These are phyloP conservation scores for Bradysia coprophila DNA, from an alignment of 1,140 invertebrate genomes.

Conservation along the genomic window DNA sequence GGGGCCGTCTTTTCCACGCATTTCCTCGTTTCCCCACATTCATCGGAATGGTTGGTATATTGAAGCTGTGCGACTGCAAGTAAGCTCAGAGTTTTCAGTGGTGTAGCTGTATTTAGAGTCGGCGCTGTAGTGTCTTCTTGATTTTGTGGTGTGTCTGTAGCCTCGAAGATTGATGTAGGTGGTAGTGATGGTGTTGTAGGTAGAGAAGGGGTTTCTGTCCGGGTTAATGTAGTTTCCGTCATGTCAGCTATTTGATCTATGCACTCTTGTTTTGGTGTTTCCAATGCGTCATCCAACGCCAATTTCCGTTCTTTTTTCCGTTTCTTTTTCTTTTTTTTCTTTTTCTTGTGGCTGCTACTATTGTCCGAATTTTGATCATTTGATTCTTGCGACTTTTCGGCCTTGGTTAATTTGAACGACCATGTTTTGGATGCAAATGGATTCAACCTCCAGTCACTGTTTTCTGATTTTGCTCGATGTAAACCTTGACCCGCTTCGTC, in stretches of 20 bases:
- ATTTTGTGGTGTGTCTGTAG: too few relatives aligned
- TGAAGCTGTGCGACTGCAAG: conserved; percentile 34
- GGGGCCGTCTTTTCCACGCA: conserved; percentile 10
- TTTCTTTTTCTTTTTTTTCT: conserved; percentile 1
- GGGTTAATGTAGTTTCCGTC: neutral
- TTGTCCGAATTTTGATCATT: too few relatives aligned
- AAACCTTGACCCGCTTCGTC: neutral
- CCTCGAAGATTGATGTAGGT: too few relatives aligned
- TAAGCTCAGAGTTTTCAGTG: conserved; percentile 33
- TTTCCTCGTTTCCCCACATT: conserved; percentile 27
- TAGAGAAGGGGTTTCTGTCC: neutral
- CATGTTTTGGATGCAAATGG: neutral
- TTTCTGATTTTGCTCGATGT: neutral
- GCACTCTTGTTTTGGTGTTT: neutral
- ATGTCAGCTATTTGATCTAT: neutral
- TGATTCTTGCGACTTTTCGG: too few relatives aligned
- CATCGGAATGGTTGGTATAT: too few relatives aligned
- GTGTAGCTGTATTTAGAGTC: conserved; percentile 10
- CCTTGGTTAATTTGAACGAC: too few relatives aligned
- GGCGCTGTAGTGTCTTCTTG: neutral
- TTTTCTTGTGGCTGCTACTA: neutral
- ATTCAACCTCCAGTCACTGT: neutral
- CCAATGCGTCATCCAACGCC: neutral
- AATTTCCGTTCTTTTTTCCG: neutral
- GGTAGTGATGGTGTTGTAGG: too few relatives aligned